Evolutionary conservation across 2,113 vertebrate genomes (phyloP).

Genomic region (Ceyx cyanopectus): DNA sequence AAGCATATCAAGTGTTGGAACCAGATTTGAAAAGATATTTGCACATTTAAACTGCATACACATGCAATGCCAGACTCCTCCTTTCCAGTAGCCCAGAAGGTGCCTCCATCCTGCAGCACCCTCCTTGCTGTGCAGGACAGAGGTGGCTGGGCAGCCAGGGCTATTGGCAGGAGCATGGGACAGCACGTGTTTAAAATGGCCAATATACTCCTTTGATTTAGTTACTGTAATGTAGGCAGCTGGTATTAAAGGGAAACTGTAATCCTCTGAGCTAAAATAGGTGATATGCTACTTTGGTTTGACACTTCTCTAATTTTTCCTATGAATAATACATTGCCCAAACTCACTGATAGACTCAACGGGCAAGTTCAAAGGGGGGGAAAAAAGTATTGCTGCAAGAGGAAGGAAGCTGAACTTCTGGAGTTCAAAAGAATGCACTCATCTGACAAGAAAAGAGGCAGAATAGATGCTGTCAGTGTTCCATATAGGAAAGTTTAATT

Average conservation of each 20-base stretch:
- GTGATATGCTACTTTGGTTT: background rate
- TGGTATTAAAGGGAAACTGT: background rate
- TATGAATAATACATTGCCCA: background rate
- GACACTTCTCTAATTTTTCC: background rate
- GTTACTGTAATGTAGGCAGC: background rate
- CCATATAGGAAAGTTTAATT: background rate
- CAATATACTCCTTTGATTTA: background rate
- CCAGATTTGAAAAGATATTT: background rate
- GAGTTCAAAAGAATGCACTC: background rate
- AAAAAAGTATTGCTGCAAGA: background rate
- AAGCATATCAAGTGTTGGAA: background rate
- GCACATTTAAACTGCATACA: background rate
- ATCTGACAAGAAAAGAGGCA: background rate
- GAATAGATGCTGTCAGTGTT: background rate
- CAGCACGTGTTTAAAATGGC: background rate
- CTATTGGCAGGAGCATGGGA: background rate
- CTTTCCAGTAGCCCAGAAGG: background rate
- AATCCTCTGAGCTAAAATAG: background rate
- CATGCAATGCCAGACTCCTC: accelerated
- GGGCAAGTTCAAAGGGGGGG: background rate
- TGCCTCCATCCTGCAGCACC: background rate
- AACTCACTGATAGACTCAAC: background rate
- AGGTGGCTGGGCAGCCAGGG: background rate
- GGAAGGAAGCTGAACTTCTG: background rate
- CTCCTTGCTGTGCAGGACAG: accelerated